Evolutionary conservation across 2,113 vertebrate species (phyloP).

Genomic region (Crotalus viridis): DNA sequence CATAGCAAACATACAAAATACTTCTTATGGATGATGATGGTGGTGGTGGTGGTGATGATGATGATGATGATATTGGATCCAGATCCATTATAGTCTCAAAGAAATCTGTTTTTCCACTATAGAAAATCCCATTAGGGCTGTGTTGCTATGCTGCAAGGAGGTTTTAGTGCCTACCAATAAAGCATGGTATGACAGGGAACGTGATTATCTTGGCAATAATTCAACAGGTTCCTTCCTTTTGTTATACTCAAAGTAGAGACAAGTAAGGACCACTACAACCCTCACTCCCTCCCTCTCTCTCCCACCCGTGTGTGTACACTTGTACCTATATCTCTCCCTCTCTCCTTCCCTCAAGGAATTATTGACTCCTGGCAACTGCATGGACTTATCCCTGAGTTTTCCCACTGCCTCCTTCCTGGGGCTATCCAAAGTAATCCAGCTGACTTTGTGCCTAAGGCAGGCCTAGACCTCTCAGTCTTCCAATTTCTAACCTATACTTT

Average conservation of each 20-base stretch:
- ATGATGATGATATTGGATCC: neutral
- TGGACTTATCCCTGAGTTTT: neutral
- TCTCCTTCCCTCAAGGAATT: neutral
- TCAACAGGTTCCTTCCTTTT: neutral
- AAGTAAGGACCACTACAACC: neutral
- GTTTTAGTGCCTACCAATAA: neutral
- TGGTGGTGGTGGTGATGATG: neutral
- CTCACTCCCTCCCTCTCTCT: neutral
- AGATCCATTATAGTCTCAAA: neutral
- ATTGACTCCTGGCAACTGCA: neutral
- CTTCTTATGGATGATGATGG: neutral
- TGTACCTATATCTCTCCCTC: neutral
- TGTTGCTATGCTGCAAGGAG: neutral
- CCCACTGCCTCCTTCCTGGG: neutral
- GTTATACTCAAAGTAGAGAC: neutral
- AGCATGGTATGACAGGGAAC: neutral
- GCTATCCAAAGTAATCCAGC: neutral
- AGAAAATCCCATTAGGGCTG: neutral
- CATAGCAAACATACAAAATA: neutral
- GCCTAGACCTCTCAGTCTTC: neutral
- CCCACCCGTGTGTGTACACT: neutral
- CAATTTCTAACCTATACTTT: neutral
- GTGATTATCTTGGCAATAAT: neutral
- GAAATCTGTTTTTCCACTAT: neutral
- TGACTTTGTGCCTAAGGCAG: neutral